Conservation (phyloP, 2,797 vertebrate genomes). For the Forpus xanthops region DNA sequence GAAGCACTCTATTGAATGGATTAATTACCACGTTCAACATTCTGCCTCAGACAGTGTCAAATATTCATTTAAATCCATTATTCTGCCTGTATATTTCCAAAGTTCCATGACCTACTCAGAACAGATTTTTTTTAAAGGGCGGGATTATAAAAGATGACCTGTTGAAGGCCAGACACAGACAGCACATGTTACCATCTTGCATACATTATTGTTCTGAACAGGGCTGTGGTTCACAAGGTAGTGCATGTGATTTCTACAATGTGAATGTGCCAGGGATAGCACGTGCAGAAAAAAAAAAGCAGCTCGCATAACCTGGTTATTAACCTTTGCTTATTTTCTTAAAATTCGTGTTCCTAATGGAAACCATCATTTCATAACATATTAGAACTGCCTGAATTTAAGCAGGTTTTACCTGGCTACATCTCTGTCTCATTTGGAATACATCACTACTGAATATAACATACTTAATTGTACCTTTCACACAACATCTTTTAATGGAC, state of each 20-base stretch:
- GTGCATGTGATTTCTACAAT: neutral
- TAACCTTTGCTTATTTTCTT: constrained; percentile 8
- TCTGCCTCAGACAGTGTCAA: neutral
- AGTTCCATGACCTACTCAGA: neutral
- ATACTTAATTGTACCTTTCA: neutral
- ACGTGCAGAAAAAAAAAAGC: neutral
- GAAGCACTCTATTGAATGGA: neutral
- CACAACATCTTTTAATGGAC: neutral
- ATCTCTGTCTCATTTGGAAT: neutral
- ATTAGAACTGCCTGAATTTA: neutral
- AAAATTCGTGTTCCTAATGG: neutral
- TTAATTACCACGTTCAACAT: neutral
- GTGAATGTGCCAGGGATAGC: neutral
- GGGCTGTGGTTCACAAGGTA: constrained; percentile 8
- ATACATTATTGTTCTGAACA: neutral
- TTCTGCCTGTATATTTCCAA: neutral
- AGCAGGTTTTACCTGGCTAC: neutral
- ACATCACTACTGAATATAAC: neutral
- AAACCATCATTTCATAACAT: neutral
- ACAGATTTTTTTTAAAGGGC: neutral
- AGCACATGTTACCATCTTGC: neutral
- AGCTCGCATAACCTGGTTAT: neutral
- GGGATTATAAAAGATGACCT: neutral
- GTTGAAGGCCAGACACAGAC: neutral
- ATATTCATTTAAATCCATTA: neutral